Percentiles rank a stretch among this genome's conserved stretches.
phyloP scores from a whole-genome alignment of 2,113 vertebrate species.

The Salvelinus fontinalis region DNA sequence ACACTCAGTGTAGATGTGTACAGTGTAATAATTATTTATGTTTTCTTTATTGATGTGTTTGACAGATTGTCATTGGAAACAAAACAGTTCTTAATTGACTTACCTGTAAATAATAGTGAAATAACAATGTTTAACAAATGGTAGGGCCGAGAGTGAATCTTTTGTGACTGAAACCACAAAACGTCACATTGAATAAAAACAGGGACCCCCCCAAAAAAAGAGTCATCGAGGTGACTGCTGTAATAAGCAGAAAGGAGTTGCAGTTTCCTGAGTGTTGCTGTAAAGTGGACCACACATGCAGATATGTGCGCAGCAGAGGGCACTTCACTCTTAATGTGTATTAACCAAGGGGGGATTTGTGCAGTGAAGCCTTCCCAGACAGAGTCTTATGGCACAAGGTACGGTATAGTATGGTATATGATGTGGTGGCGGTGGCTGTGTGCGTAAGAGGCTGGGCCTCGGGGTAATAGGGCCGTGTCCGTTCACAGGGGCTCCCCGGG shows the following conservation, averaged over 20 bases:
- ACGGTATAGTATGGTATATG: constrained; percentile 22
- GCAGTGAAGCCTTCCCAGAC: constrained; percentile 61
- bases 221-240: constrained; percentile 18
- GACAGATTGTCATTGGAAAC: no score
- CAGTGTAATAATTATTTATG: no score
- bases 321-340: constrained; percentile 36
- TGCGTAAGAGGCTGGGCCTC: not conserved
- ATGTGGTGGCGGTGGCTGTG: constrained; percentile 32
- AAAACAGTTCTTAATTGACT: no score
- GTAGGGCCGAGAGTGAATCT: constrained; percentile 28
- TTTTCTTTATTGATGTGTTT: no score
- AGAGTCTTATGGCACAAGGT: constrained; percentile 30
- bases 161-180: no score
- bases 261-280: constrained; percentile 37
- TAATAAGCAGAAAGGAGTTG: constrained; percentile 36
- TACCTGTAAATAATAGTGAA: no score
- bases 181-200: no score
- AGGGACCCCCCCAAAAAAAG: not conserved
- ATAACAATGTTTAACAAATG: no score
- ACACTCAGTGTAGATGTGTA: no score
- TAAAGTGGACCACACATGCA: constrained; percentile 69
- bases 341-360: constrained; percentile 67
- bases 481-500: constrained; percentile 8
- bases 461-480: constrained; percentile 42
- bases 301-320: constrained; percentile 22